Base-by-base conservation (phyloP, 2,113 vertebrate species). In the Coryphaenoides rupestris region DNA sequence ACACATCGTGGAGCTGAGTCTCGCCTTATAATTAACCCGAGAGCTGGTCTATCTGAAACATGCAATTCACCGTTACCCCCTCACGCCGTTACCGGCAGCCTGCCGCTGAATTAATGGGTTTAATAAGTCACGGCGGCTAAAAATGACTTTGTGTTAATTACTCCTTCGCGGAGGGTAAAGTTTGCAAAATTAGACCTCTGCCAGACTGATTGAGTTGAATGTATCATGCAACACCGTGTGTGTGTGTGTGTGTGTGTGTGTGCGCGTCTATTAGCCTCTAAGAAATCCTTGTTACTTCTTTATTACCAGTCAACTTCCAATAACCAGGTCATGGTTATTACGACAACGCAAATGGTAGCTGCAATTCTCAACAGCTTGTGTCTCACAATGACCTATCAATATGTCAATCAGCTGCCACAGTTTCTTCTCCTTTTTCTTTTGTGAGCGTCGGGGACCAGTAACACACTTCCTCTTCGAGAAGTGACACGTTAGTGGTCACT, bases 401-500 rank as follows among this genome's bases (percentile, higher is more conserved):
- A n/a, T n/a, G n/a, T n/a, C n/a, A n/a, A n/a, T n/a, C n/a, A n/a
- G n/a, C n/a, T n/a, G n/a, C n/a, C n/a, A 50, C 47, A 65, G 58
- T 21, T 4, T 15, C 58, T 68, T 66, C 60, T 58, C 63, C n/a
- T n/a, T n/a, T n/a, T n/a, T n/a, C n/a, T 53, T 53, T 74, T 50
- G 54, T 62, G 33, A 61, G 50, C 59, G 23, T 33, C 53, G 69
- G n/a, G n/a, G 65, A 40, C 55, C 49, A 60, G 75, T 54, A 66
- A 57, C 64, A 33, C 45, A 63, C 77, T 74, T 87, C 80, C 74
- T 84, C 70, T 87, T 77, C 68, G 77, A 74, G 61, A 24, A n/a
- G n/a, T n/a, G n/a, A n/a, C n/a, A n/a, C n/a, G n/a, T n/a, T n/a
- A n/a, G n/a, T n/a, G n/a, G n/a, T n/a, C n/a, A n/a, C n/a, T n/a